These are phyloP conservation scores for Microctenopoma stevenorrisi DNA, from an alignment of 2,797 vertebrate genomes.

Conservation along the genomic window DNA sequence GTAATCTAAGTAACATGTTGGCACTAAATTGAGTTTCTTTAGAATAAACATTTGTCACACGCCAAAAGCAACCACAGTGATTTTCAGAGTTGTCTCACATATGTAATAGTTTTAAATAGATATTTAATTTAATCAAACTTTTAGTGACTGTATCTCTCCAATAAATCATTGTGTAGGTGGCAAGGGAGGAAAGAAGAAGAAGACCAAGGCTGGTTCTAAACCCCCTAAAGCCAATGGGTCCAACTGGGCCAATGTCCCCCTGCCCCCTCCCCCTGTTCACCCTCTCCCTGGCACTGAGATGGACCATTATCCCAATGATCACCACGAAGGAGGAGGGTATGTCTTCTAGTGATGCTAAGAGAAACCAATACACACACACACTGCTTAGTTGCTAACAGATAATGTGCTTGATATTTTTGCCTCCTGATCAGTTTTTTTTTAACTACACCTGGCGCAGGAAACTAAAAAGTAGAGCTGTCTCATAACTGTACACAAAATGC, in stretches of 20 bases:
- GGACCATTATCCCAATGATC: slow-evolving; percentile 92
- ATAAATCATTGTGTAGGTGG: slow-evolving; percentile 85
- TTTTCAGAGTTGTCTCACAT: slow-evolving; percentile 34
- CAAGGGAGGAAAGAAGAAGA: slow-evolving; percentile 99
- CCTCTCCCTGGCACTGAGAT: slow-evolving; percentile 96
- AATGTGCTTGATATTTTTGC: background rate
- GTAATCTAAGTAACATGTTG: slow-evolving; percentile 48
- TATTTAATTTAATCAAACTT: slow-evolving; percentile 50
- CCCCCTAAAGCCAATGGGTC: slow-evolving; percentile 93
- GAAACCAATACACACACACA: background rate
- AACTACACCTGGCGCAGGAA: background rate
- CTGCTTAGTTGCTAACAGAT: background rate
- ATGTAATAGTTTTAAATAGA: slow-evolving; percentile 50
- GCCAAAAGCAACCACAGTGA: slow-evolving; percentile 43
- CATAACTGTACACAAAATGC: background rate
- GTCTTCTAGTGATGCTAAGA: slow-evolving; percentile 15
- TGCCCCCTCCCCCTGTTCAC: slow-evolving; percentile 95
- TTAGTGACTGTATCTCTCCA: slow-evolving; percentile 24
- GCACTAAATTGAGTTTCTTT: slow-evolving; percentile 55
- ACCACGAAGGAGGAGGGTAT: slow-evolving; percentile 92
- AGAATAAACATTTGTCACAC: slow-evolving; percentile 49
- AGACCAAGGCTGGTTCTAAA: slow-evolving; percentile 92
- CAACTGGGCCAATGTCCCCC: slow-evolving; percentile 94
- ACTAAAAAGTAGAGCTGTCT: background rate
- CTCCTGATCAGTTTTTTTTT: background rate